Conservation (phyloP, 2,888 invertebrate genomes). For the Tetragonula carbonaria region DNA sequence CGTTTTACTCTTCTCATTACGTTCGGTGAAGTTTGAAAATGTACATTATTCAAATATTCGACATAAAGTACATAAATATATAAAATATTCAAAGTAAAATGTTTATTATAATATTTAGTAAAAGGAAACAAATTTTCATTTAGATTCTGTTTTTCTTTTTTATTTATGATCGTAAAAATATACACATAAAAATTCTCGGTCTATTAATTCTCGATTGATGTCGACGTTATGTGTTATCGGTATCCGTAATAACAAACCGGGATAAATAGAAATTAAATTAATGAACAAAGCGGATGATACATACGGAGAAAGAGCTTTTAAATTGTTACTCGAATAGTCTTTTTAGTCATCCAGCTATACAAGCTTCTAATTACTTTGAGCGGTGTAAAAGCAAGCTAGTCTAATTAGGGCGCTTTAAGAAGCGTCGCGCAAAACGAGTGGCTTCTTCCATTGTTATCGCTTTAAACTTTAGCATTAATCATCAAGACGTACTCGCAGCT, state of each 20-base stretch:
- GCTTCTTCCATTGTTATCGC: not conserved
- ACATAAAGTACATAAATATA: too few species aligned
- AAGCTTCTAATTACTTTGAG: constrained; percentile 10
- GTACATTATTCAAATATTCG: too few species aligned
- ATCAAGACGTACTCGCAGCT: not conserved
- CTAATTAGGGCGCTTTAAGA: not conserved
- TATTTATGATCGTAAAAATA: too few species aligned
- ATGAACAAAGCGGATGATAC: not conserved
- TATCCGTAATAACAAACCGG: not conserved
- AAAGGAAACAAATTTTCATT: too few species aligned
- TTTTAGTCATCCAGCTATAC: not conserved
- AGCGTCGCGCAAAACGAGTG: not conserved
- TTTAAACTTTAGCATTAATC: constrained; percentile 13
- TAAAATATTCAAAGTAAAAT: too few species aligned
- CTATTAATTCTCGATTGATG: too few species aligned
- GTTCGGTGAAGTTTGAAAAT: too few species aligned
- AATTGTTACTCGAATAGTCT: not conserved
- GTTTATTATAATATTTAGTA: too few species aligned
- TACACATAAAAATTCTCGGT: too few species aligned
- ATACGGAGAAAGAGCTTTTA: not conserved
- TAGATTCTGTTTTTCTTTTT: too few species aligned
- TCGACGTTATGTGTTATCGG: too few species aligned
- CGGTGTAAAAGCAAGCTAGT: not conserved
- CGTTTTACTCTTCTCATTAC: too few species aligned
- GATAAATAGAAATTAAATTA: not conserved